Percentiles rank a stretch among this genome's conserved stretches.
Evolutionary conservation across 2,888 invertebrate genomes (phyloP).

Genomic region (Nematopogon swammerdamellus): DNA sequence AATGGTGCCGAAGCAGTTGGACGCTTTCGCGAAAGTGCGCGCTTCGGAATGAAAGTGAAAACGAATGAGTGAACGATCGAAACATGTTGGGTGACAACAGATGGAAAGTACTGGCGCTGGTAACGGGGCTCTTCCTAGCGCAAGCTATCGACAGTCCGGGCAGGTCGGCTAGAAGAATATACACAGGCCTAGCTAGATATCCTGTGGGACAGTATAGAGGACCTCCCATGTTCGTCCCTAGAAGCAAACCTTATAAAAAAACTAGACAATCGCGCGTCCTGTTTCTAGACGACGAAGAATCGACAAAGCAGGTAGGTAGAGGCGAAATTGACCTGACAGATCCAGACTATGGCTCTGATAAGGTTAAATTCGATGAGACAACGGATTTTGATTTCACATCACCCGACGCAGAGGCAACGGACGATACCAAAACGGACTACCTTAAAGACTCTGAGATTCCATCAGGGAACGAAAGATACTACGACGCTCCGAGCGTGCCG

Average conservation of each 20-base stretch:
- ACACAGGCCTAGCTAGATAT: slow-evolving; percentile 17
- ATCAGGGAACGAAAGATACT: slow-evolving; percentile 39
- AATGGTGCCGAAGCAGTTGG: slow-evolving; percentile 10
- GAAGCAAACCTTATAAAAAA: slow-evolving; percentile 18
- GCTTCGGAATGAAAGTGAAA: slow-evolving; percentile 47
- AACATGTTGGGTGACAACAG: slow-evolving; percentile 47
- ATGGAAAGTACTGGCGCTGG: slow-evolving; percentile 48
- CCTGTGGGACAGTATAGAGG: slow-evolving; percentile 18
- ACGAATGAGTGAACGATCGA: slow-evolving; percentile 38
- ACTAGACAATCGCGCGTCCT: slow-evolving; percentile 28
- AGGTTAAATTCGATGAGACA: slow-evolving; percentile 49
- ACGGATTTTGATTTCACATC: slow-evolving; percentile 45
- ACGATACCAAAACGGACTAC: slow-evolving; percentile 13
- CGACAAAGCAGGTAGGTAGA: slow-evolving; percentile 28
- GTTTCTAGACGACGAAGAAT: slow-evolving; percentile 40
- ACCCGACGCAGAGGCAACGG: slow-evolving; percentile 20
- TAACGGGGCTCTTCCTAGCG: slow-evolving; percentile 29
- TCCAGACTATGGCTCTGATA: slow-evolving; percentile 25
- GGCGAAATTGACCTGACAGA: slow-evolving; percentile 42
- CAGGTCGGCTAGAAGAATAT: slow-evolving; percentile 37
- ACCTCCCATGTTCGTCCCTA: slow-evolving; percentile 39
- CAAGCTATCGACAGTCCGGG: slow-evolving; percentile 29
- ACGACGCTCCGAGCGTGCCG: slow-evolving; percentile 27
- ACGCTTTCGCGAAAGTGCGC: slow-evolving; percentile 21
- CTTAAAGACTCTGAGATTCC: slow-evolving; percentile 13